Percentiles rank a stretch among this genome's conserved stretches.
Conservation (phyloP, 2,797 vertebrate genomes). For the Clarias laeviceps region DNA sequence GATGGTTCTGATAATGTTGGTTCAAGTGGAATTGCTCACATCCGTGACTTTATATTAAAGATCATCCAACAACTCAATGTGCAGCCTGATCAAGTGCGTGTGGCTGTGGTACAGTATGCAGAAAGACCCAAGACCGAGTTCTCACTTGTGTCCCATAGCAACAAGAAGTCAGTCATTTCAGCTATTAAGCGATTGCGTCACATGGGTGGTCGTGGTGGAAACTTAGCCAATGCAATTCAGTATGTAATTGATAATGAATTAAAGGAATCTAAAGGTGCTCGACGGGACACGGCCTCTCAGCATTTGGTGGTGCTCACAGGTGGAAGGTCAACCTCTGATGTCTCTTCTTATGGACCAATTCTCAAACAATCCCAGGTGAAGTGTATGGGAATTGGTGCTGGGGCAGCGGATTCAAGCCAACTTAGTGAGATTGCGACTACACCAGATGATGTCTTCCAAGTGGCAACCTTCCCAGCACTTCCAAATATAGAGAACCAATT, state of each 20-base stretch:
- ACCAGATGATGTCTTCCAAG: slow-evolving; percentile 73
- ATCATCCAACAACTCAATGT: slow-evolving; percentile 84
- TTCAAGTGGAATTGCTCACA: slow-evolving; percentile 76
- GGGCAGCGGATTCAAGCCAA: slow-evolving; percentile 75
- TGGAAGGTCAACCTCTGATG: slow-evolving; percentile 81
- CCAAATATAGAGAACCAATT: slow-evolving; percentile 70
- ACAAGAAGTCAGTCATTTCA: slow-evolving; percentile 76
- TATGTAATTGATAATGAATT: slow-evolving; percentile 83
- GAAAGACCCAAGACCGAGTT: slow-evolving; percentile 82
- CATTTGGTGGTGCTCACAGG: slow-evolving; percentile 92
- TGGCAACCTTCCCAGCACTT: slow-evolving; percentile 79
- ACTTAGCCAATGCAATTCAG: slow-evolving; percentile 84
- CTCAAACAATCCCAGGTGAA: slow-evolving; percentile 75
- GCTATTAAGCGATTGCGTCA: slow-evolving; percentile 83
- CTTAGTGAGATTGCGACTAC: slow-evolving; percentile 77
- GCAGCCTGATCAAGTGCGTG: slow-evolving; percentile 81
- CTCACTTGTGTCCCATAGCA: slow-evolving; percentile 79
- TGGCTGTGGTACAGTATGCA: slow-evolving; percentile 88
- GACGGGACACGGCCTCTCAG: slow-evolving; percentile 84
- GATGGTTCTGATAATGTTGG: slow-evolving; percentile 85
- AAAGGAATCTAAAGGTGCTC: slow-evolving; percentile 80
- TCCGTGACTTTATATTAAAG: slow-evolving; percentile 86
- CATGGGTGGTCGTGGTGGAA: slow-evolving; percentile 80
- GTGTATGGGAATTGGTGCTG: slow-evolving; percentile 83
- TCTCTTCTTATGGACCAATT: slow-evolving; percentile 73